Conservation (phyloP, 2,113 vertebrate species). For the Muscicapa adusta region DNA sequence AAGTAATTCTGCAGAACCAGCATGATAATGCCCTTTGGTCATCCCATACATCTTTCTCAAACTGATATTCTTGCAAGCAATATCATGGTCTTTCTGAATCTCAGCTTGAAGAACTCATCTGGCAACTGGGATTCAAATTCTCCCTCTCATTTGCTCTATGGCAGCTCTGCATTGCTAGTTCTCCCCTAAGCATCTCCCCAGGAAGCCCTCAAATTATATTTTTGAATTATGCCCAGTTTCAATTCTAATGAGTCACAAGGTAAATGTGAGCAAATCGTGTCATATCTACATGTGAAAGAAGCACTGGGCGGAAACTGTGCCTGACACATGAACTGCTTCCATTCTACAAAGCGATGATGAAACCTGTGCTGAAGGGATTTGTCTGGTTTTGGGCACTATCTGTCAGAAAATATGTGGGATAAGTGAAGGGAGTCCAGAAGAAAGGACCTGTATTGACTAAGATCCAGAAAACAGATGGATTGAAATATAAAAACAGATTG, state of each 20-base stretch:
- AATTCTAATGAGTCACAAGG: neutral
- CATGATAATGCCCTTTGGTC: neutral
- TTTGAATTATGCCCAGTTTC: neutral
- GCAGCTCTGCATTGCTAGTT: neutral
- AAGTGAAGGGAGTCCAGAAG: neutral
- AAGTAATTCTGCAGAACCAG: neutral
- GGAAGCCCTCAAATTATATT: neutral
- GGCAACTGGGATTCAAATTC: neutral
- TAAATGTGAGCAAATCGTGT: neutral
- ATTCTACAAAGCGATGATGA: neutral
- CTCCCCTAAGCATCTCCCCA: neutral
- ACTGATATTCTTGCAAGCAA: neutral
- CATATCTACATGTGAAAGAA: neutral
- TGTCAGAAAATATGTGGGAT: neutral
- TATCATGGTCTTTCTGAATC: neutral
- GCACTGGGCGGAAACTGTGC: neutral
- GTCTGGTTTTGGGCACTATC: neutral
- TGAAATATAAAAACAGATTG: neutral
- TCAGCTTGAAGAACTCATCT: neutral
- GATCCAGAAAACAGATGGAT: neutral
- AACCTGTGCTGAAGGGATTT: neutral
- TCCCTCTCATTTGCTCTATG: neutral
- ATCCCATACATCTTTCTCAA: neutral
- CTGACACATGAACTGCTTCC: neutral
- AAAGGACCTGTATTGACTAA: neutral